A percentile compares a stretch with the other conserved stretches of the same genome.
These are phyloP conservation scores for Miniopterus natalensis DNA, from an alignment of 2,113 vertebrate species.

Conservation along the genomic window DNA sequence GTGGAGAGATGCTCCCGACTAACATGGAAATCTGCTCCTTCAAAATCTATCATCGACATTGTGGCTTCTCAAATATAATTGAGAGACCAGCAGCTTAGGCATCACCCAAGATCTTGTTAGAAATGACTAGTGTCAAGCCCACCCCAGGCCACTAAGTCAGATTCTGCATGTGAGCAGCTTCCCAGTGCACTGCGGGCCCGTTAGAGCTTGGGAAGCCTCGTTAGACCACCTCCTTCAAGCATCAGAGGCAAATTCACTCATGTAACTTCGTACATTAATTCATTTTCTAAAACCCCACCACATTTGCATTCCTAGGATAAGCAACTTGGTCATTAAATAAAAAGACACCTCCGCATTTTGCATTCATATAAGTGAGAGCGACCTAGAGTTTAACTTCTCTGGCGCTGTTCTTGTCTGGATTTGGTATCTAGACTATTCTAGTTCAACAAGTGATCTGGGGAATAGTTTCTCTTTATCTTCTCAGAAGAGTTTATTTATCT, in stretches of 20 bases:
- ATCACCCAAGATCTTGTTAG: not conserved
- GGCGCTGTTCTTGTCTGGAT: not conserved
- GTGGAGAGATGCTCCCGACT: not conserved
- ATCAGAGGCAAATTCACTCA: not conserved
- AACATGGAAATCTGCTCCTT: not conserved
- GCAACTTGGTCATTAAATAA: not conserved
- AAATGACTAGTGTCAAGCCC: not conserved
- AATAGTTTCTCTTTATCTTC: not conserved
- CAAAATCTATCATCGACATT: not conserved
- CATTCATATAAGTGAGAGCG: not conserved
- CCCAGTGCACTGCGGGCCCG: rapidly evolving
- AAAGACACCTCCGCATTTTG: not conserved
- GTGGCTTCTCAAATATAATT: not conserved
- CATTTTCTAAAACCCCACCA: not conserved
- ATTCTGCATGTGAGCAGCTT: not conserved
- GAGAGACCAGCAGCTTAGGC: no score
- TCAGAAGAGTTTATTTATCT: not conserved
- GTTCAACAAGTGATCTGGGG: not conserved
- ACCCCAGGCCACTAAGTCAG: no score
- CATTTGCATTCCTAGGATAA: not conserved
- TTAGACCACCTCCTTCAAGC: not conserved
- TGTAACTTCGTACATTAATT: not conserved
- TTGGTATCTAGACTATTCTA: not conserved
- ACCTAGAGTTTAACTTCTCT: not conserved
- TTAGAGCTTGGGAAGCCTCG: not conserved